Conservation (phyloP, 2,888 invertebrate species). For the Polietes domitor region DNA sequence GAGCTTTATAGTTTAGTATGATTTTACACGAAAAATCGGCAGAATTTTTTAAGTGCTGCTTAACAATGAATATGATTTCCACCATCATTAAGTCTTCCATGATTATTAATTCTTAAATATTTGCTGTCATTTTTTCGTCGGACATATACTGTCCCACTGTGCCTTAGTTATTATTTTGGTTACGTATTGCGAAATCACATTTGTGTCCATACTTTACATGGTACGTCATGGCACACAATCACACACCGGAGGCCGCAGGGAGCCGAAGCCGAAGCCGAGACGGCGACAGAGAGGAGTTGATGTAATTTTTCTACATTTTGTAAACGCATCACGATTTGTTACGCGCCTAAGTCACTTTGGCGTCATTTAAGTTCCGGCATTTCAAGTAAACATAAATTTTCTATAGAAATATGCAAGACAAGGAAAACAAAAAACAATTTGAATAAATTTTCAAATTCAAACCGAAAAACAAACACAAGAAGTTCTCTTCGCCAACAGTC, state of each 20-base stretch:
- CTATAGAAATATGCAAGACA: constrained; percentile 55
- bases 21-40: too few relatives aligned
- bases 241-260: background rate
- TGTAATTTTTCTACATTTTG: constrained; percentile 51
- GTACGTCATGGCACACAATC: background rate
- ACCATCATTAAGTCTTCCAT: too few relatives aligned
- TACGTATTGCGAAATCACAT: constrained; percentile 17
- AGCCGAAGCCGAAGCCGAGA: too few relatives aligned
- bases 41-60: too few relatives aligned
- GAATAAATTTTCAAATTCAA: constrained; percentile 10
- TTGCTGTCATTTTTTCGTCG: too few relatives aligned
- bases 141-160: constrained; percentile 2
- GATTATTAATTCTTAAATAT: too few relatives aligned
- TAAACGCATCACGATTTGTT: constrained; percentile 67
- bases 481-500: background rate
- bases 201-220: background rate
- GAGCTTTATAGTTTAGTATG: too few relatives aligned
- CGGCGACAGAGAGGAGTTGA: background rate
- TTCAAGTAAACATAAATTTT: constrained; percentile 62
- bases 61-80: too few relatives aligned
- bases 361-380: constrained; percentile 67
- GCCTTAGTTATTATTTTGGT: constrained; percentile 8
- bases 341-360: constrained; percentile 66
- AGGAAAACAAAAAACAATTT: background rate
- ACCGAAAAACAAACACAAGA: background rate